Evolutionary conservation across 2,888 invertebrate species (phyloP).

Genomic region (Athalia rosae): DNA sequence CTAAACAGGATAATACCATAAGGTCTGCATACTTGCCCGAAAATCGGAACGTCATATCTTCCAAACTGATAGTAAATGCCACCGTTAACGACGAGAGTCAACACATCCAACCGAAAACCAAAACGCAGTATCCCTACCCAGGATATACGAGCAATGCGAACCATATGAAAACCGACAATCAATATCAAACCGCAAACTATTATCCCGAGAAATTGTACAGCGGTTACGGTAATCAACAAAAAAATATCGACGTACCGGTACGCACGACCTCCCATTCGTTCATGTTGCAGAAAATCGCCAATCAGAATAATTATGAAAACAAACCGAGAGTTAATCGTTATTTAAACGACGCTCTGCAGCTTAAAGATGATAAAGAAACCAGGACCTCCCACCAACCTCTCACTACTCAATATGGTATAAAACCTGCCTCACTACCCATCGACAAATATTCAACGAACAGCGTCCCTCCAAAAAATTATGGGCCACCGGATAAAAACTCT

Average conservation of each 20-base stretch:
- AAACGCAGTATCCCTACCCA: constrained; percentile 28
- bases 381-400: constrained; percentile 4
- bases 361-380: constrained; percentile 26
- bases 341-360: constrained; percentile 21
- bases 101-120: not conserved
- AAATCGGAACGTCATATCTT: constrained; percentile 34
- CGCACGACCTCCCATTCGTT: constrained; percentile 37
- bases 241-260: constrained; percentile 20
- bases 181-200: constrained; percentile 17
- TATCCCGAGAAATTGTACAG: constrained; percentile 39
- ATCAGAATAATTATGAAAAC: constrained; percentile 32
- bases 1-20: constrained; percentile 17
- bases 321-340: constrained; percentile 37
- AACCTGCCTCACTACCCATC: not conserved
- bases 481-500: not conserved
- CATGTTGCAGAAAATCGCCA: constrained; percentile 38
- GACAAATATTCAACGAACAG: constrained; percentile 9
- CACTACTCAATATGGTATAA: constrained; percentile 22
- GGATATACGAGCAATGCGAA: constrained; percentile 2
- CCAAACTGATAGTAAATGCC: constrained; percentile 37
- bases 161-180: constrained; percentile 21
- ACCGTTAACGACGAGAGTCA: constrained; percentile 6
- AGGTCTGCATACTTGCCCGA: constrained; percentile 33
- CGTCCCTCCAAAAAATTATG: not conserved
- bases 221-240: constrained; percentile 8